Evolutionary conservation across 2,888 invertebrate genomes (phyloP), one percentile per base, ranked within the genome.

Genomic region (Busseola fusca): DNA sequence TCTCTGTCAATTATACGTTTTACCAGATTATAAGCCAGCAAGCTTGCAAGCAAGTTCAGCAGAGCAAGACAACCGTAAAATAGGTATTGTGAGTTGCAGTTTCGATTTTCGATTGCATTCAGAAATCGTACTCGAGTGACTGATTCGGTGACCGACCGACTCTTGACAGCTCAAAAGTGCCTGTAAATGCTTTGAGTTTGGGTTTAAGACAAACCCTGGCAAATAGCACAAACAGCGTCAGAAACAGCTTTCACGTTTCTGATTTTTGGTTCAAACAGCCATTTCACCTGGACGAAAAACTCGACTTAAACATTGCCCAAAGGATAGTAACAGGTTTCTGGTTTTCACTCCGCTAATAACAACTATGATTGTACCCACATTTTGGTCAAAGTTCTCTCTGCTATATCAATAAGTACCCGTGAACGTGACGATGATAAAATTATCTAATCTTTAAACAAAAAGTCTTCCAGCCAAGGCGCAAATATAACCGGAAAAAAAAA

Each of bases 1-100:
- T 70, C 68, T 59, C 40, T 64, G 3, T 5, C 1, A 56, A 40
- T 50, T 4, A 21, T 14, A 14, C 42, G 45, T 21, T 72, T 70
- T 37, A n/a, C 18, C 27, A 10, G 45, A 40, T 70, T 37, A 21
- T 21, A 27, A 16, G 30, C 16, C n/a, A n/a, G n/a, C n/a, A n/a
- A n/a, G n/a, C n/a, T n/a, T n/a, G n/a, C n/a, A n/a, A n/a, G n/a
- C n/a, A n/a, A n/a, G n/a, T n/a, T n/a, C n/a, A n/a, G n/a, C 25
- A 34, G 25, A 34, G 25, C 21, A 54, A 21, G 25, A 37, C n/a
- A 30, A 70, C 3, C 9, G n/a, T n/a, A 0, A 21, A 12, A 4
- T 42, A 16, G 16, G 4, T 14, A 16, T 5, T 34, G n/a, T 68
- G 12, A 25, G n/a, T 10, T 50, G n/a, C 48, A 50, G 10, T 50